These are phyloP conservation scores for Datnioides undecimradiatus DNA, from an alignment of 2,113 vertebrate species.

Conservation along the genomic window DNA sequence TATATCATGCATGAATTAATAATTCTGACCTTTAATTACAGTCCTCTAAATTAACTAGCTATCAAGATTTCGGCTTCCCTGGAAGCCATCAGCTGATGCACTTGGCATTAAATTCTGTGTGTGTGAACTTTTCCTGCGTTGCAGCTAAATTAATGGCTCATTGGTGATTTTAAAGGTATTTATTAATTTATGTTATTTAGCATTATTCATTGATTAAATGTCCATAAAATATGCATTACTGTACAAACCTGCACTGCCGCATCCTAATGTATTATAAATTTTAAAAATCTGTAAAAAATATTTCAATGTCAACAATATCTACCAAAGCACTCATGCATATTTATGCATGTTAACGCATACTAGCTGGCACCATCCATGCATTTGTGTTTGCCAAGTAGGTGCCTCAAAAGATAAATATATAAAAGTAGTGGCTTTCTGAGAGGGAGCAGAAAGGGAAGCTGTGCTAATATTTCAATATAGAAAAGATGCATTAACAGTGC, in stretches of 20 bases:
- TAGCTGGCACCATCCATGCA: conserved; percentile 9
- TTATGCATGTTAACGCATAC: conserved; percentile 21
- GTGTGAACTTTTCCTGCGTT: conserved; percentile 28
- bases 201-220: conserved; percentile 14
- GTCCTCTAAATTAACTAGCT: conserved; percentile 6
- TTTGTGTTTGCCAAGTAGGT: conserved; percentile 22
- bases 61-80: conserved; percentile 21
- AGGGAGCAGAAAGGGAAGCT: background rate
- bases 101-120: conserved; percentile 20
- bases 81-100: conserved; percentile 14
- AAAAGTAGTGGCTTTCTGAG: conserved; percentile 7
- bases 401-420: conserved; percentile 24
- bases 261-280: background rate
- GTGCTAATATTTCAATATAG: conserved; percentile 20
- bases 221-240: conserved; percentile 15
- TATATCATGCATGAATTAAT: conserved; percentile 40
- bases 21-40: conserved; percentile 51
- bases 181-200: conserved; percentile 12
- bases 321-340: conserved; percentile 15
- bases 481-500: conserved; percentile 23
- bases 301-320: conserved; percentile 15
- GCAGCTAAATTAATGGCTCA: conserved; percentile 1
- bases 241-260: background rate
- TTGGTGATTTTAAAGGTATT: conserved; percentile 7
- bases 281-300: conserved; percentile 5